Evolutionary conservation across 2,797 vertebrate species (phyloP), one percentile per base, ranked within the genome.

Genomic region (Sphaeramia orbicularis): DNA sequence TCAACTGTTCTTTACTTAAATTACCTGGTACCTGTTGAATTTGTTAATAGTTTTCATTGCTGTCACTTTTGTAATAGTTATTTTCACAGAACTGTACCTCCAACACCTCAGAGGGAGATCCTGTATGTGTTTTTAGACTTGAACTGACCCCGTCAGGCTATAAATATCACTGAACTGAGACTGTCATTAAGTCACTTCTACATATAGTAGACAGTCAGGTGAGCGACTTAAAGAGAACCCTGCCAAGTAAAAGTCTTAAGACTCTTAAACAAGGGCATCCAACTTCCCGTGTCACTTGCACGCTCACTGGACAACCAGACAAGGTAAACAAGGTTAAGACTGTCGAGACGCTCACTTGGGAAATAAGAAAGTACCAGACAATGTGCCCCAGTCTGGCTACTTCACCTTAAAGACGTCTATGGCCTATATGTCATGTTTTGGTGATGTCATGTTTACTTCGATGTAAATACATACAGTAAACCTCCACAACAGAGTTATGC

Each of bases 341-440:
- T 11, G 52, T 37, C 18, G 49, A 77, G 68, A 66, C 54, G 5
- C 58, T 72, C 51, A 65, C 54, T 44, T 30, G 37, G 43, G n/a
- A 68, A 64, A 65, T 47, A 65, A 64, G 10, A 12, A 37, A 65
- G 70, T 55, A 56, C 80, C 62, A 86, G 80, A 88, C 82, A 19
- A 9, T 10, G 74, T 67, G 81, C 3, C 79, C 80, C 53, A 71
- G 80, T 76, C 76, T 56, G 77, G 35, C 45, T 21, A 56, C 42
- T 7, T 61, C 40, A 44, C 54, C 43, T 52, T 7, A 37, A 58
- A 58, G 32, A 43, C 62, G 63, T 55, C 76, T 30, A 1, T 50
- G 84, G 54, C 76, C 81, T 85, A 73, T 57, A 80, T 79, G 80
- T 51, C 50, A 43, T 56, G 53, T 71, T 71, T 51, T 37, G 53